A percentile compares a stretch with the other conserved stretches of the same genome.
Conservation (phyloP, 2,113 vertebrate genomes). For the Petromus typicus region DNA sequence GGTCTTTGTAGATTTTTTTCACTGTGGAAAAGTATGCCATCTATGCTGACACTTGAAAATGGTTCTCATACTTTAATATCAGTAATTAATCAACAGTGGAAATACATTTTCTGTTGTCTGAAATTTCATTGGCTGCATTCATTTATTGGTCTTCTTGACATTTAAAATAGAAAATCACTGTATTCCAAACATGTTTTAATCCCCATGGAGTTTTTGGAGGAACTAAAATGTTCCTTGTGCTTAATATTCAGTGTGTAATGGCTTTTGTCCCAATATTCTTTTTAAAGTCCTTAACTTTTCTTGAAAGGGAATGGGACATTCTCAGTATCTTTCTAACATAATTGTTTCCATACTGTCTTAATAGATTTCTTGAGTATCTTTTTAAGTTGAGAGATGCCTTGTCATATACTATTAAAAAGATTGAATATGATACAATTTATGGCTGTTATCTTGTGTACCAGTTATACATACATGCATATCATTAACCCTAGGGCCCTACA, state of each 20-base stretch:
- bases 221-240: background rate
- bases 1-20: background rate
- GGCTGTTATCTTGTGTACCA: background rate
- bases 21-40: background rate
- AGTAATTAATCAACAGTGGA: background rate
- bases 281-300: slow-evolving; percentile 12
- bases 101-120: slow-evolving; percentile 18
- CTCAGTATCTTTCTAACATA: background rate
- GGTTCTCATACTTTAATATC: background rate
- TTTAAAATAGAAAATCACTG: slow-evolving; percentile 3
- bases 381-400: background rate
- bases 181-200: background rate
- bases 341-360: slow-evolving; percentile 2
- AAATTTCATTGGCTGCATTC: background rate
- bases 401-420: slow-evolving; percentile 2
- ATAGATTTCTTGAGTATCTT: background rate
- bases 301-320: background rate
- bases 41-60: background rate
- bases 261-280: slow-evolving; percentile 15
- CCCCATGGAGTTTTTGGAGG: background rate
- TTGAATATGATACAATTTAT: background rate
- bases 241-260: background rate
- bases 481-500: background rate
- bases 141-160: slow-evolving; percentile 39
- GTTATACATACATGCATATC: background rate